Evolutionary conservation across 2,113 vertebrate genomes (phyloP), one percentile per base, ranked within the genome.

Genomic region (Amblyornis subalaris): DNA sequence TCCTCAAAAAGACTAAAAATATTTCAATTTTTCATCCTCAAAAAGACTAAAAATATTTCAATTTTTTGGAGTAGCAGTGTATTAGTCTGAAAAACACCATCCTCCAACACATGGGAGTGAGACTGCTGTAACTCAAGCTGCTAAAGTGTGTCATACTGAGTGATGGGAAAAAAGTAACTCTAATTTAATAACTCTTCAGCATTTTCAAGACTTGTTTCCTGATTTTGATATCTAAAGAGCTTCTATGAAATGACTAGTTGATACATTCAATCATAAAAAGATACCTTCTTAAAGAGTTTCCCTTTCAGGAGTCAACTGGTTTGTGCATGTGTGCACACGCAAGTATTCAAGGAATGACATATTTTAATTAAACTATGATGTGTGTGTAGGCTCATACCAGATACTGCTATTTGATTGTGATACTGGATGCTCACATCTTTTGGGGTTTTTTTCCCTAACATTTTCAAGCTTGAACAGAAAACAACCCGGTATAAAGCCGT

Each of bases 321-420:
- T n/a, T 45, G 61, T 50, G 47, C 65, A 42, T 12, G 28, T 57
- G 40, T 0, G 0, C 38, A 53, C 22, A 57, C 0, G 1, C 16
- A 55, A 48, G n/a, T 44, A 53, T 25, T 31, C 54, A 73, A 61
- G 16, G 42, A 91, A 54, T 22, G 31, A 70, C 28, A 53, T 65
- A 48, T 53, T 77, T 89, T 61, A 81, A 84, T 38, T 35, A 29
- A 90, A 61, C 6, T 24, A 22, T 7, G 42, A 40, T 3, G 8
- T 45, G 42, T 26, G 17, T 28, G 45, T 29, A 84, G 42, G 36
- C 31, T 80, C 1, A 0, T 47, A 80, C 15, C 28, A 69, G 45
- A 84, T 44, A 69, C 12, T 73, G 22, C 19, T 42, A 17, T 35
- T 25, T 23, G 55, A 70, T 3, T 24, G 8, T 42, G 55, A 89